Evolutionary conservation across 2,113 vertebrate genomes (phyloP).

Genomic region (Melanotaenia duboulayi): DNA sequence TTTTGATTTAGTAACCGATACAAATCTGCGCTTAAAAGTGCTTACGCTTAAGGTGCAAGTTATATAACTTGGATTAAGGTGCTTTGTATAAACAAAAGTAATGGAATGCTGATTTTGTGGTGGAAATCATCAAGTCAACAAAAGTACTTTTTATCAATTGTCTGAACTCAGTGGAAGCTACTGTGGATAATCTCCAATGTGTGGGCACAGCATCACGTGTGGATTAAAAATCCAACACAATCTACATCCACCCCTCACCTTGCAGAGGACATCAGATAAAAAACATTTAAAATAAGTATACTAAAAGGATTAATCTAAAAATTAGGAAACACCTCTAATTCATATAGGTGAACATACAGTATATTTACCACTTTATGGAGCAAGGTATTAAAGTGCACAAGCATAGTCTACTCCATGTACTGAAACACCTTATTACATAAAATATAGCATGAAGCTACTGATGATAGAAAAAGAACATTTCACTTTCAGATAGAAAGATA

Average conservation of each 20-base stretch:
- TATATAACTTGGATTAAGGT: neutral
- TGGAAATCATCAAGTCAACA: neutral
- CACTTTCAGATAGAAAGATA: too few relatives aligned
- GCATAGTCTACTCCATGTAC: neutral
- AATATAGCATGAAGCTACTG: neutral
- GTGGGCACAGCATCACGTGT: neutral
- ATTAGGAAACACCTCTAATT: neutral
- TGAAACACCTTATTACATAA: neutral
- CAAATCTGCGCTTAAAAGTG: neutral
- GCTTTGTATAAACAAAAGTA: neutral
- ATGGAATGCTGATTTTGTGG: neutral
- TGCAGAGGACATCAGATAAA: slow-evolving; percentile 9
- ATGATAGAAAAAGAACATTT: too few relatives aligned
- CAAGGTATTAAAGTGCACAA: neutral
- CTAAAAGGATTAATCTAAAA: slow-evolving; percentile 1
- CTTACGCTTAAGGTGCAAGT: neutral
- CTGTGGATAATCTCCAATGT: neutral
- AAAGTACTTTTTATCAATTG: neutral
- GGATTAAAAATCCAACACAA: slow-evolving; percentile 1
- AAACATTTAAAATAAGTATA: slow-evolving; percentile 10
- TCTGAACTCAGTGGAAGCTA: neutral
- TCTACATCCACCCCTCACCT: slow-evolving; percentile 5
- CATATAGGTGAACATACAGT: neutral
- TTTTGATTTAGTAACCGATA: neutral
- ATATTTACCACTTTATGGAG: neutral